These are phyloP conservation scores for Salticus scenicus DNA, from an alignment of 2,888 invertebrate genomes.

Conservation along the genomic window DNA sequence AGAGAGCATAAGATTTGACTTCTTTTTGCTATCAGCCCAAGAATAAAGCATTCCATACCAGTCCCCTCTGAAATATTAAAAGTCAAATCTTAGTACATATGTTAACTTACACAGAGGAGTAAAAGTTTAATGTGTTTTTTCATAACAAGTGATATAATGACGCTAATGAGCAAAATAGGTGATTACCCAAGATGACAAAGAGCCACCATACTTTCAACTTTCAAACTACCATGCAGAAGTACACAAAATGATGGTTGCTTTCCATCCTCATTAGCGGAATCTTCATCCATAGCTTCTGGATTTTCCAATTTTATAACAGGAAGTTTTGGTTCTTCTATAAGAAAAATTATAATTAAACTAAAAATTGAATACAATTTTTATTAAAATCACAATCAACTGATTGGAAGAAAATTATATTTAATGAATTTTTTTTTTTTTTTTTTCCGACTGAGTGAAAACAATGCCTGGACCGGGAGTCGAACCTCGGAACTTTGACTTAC, in stretches of 20 bases:
- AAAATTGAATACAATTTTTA: no score
- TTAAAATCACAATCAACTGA: no score
- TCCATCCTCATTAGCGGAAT: slow-evolving; percentile 80
- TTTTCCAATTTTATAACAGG: slow-evolving; percentile 52
- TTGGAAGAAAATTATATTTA: no score
- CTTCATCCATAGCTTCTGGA: slow-evolving; percentile 71
- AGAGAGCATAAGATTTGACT: slow-evolving; percentile 93
- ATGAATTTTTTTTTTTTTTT: no score
- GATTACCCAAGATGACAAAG: slow-evolving; percentile 83
- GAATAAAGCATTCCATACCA: slow-evolving; percentile 97
- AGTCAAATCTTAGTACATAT: not conserved
- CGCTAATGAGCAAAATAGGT: no score
- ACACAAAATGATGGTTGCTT: slow-evolving; percentile 93
- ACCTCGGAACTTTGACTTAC: no score
- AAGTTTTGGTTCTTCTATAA: slow-evolving; percentile 55
- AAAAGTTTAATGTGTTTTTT: not conserved
- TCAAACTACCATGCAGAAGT: slow-evolving; percentile 91
- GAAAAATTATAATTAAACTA: no score
- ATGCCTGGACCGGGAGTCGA: no score
- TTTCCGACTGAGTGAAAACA: no score
- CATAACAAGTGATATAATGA: not conserved
- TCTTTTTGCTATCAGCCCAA: slow-evolving; percentile 93
- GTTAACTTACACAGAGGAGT: not conserved
- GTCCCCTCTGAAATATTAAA: slow-evolving; percentile 79
- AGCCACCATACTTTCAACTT: slow-evolving; percentile 94